These are phyloP conservation scores for Celastrina argiolus DNA, from an alignment of 2,888 invertebrate species.

Conservation along the genomic window DNA sequence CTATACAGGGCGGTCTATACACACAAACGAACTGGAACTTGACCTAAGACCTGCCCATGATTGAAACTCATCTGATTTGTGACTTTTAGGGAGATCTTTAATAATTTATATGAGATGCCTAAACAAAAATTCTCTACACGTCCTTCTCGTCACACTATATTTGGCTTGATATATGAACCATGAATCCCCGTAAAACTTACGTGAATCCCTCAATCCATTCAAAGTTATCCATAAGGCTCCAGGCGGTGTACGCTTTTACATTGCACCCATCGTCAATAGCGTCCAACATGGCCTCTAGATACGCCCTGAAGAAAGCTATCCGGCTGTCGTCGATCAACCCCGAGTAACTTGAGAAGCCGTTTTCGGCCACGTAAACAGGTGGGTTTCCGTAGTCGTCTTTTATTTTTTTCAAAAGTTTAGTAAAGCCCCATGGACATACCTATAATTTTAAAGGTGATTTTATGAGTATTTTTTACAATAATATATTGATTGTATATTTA, in stretches of 20 bases:
- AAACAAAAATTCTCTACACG: too few relatives aligned
- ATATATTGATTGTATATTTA: too few relatives aligned
- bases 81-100: too few relatives aligned
- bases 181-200: conserved; percentile 59
- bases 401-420: conserved; percentile 69
- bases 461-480: neutral
- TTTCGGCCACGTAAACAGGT: conserved; percentile 76
- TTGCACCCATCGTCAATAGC: conserved; percentile 62
- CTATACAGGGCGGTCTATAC: too few relatives aligned
- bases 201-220: conserved; percentile 78
- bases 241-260: conserved; percentile 70
- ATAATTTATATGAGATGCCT: too few relatives aligned
- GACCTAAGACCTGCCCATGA: too few relatives aligned
- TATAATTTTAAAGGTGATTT: conserved; percentile 30
- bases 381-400: conserved; percentile 68
- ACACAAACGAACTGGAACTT: too few relatives aligned
- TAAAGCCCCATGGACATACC: conserved; percentile 76
- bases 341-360: conserved; percentile 53
- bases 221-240: conserved; percentile 81
- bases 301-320: conserved; percentile 50
- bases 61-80: too few relatives aligned
- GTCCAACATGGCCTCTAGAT: conserved; percentile 56
- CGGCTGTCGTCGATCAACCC: conserved; percentile 60
- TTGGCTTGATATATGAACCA: too few relatives aligned
- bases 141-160: too few relatives aligned